phyloP scores from a whole-genome alignment of 1,140 invertebrate species.

The Uloborus diversus region DNA sequence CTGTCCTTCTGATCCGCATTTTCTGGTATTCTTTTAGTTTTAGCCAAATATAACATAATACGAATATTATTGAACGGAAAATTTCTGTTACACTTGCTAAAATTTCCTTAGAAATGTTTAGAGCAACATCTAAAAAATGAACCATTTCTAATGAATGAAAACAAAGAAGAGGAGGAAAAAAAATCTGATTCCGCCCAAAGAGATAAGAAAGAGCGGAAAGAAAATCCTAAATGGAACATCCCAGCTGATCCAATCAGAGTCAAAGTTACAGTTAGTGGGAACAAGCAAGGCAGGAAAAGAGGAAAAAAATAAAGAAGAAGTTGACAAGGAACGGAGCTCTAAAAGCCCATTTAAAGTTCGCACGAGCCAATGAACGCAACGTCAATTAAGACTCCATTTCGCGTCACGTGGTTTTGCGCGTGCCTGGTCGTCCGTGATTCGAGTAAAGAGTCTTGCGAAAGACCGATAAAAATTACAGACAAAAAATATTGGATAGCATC shows the following conservation, averaged over 20 bases:
- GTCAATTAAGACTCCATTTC: slow-evolving; percentile 50
- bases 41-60: too few relatives aligned
- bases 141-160: background rate
- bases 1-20: too few relatives aligned
- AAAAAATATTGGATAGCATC: too few relatives aligned
- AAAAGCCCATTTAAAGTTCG: slow-evolving; percentile 50
- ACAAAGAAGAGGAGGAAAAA: slow-evolving; percentile 8
- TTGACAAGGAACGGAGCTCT: slow-evolving; percentile 44
- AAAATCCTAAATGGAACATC: slow-evolving; percentile 48
- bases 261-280: slow-evolving; percentile 20
- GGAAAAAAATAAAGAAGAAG: slow-evolving; percentile 8
- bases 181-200: background rate
- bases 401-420: slow-evolving; percentile 24
- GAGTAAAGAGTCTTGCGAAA: too few relatives aligned
- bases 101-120: too few relatives aligned
- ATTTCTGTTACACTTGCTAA: too few relatives aligned
- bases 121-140: too few relatives aligned
- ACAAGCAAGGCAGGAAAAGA: background rate
- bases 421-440: slow-evolving; percentile 16
- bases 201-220: background rate
- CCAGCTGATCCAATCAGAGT: slow-evolving; percentile 43
- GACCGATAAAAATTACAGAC: too few relatives aligned
- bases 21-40: too few relatives aligned
- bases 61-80: too few relatives aligned
- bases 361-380: slow-evolving; percentile 35